These are phyloP conservation scores for Rhodophaea formosa DNA, from an alignment of 2,888 invertebrate species.

Conservation along the genomic window DNA sequence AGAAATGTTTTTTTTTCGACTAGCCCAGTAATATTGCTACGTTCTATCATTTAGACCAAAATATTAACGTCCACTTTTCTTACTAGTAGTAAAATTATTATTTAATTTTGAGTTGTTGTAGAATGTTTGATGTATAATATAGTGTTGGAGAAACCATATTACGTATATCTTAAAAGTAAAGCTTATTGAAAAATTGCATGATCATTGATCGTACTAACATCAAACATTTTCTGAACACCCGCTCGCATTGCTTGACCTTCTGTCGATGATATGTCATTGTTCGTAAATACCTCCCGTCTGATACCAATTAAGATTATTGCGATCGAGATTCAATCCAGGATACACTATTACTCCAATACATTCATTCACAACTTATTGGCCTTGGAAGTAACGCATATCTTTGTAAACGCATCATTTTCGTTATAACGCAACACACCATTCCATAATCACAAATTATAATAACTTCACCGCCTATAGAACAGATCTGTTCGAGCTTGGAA, in stretches of 20 bases:
- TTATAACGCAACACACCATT: not conserved
- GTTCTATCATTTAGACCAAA: not conserved
- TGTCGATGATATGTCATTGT: conserved; percentile 11
- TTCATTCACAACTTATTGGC: conserved; percentile 13
- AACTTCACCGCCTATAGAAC: conserved; percentile 5
- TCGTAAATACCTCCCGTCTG: conserved; percentile 1
- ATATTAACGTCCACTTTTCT: not conserved
- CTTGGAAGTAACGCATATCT: conserved; percentile 3
- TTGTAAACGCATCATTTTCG: not conserved
- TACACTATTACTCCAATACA: conserved; percentile 1
- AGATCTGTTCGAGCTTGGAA: not conserved
- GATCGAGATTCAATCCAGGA: conserved; percentile 6
- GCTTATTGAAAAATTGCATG: not conserved
- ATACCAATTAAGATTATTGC: conserved; percentile 8
- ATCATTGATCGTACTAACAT: not conserved
- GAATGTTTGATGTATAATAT: not conserved
- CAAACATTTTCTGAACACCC: conserved; percentile 3
- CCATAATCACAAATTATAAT: conserved; percentile 5
- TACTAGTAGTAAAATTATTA: not conserved
- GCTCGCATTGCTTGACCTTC: conserved; percentile 5
- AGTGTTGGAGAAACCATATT: not conserved
- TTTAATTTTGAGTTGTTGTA: not conserved
- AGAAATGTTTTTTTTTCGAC: not conserved
- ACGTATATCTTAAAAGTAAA: not conserved
- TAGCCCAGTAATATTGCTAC: not conserved